Percentiles rank a stretch among this genome's conserved stretches.
Evolutionary conservation across 2,113 vertebrate species (phyloP).

Genomic region (Ibidorhyncha struthersii): DNA sequence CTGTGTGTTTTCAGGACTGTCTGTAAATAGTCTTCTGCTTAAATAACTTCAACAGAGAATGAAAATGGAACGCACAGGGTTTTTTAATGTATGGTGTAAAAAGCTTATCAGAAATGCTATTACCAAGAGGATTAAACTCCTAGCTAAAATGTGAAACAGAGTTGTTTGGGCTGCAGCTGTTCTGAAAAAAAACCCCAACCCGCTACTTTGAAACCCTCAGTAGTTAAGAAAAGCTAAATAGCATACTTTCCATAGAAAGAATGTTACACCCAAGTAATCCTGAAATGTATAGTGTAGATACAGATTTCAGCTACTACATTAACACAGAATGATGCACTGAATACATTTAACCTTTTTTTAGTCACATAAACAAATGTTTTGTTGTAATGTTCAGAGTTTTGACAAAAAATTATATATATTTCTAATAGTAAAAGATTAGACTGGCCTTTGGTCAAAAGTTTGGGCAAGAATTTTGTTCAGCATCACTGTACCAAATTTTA

Average conservation of each 20-base stretch:
- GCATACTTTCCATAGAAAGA: background rate
- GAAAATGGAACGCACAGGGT: background rate
- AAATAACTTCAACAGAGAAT: background rate
- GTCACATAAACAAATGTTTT: background rate
- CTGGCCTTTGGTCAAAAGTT: background rate
- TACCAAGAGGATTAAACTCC: background rate
- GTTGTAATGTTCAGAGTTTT: background rate
- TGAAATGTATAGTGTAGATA: background rate
- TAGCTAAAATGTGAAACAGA: background rate
- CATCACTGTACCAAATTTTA: background rate
- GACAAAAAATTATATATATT: background rate
- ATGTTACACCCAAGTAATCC: background rate
- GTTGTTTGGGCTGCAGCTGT: background rate
- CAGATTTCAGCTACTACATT: background rate
- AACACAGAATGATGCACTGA: background rate
- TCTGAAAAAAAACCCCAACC: background rate
- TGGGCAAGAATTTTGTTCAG: background rate
- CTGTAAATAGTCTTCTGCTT: background rate
- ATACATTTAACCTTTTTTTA: background rate
- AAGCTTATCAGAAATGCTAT: background rate
- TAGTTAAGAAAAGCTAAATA: background rate
- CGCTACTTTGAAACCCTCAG: background rate
- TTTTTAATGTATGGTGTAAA: background rate
- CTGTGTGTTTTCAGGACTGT: background rate
- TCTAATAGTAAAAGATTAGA: background rate